Evolutionary conservation across 1,140 invertebrate genomes (phyloP), one percentile per base, ranked within the genome.

Genomic region (Lepidurus arcticus): DNA sequence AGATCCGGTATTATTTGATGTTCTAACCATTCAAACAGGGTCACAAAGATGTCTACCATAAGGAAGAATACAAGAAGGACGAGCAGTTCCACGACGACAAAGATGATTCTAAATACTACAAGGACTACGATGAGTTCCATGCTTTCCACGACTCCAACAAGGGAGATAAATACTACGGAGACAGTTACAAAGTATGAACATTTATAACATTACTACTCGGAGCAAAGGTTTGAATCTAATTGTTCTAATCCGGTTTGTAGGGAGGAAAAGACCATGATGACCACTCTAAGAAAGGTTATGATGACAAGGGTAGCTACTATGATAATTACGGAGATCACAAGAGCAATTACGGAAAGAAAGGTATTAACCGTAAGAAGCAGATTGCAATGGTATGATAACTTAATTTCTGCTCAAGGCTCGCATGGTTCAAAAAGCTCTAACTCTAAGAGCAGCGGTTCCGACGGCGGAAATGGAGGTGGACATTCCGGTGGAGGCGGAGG

Each of bases 11-110:
- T 47, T 6, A 44, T 0, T 3, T 34, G 34, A 34, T 34, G 34
- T 3, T 34, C 11, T 11, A 24, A 34, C 1, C 21, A 10, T 42
- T 9, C n/a, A 13, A 1, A 34, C 78, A 81, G 80, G 81, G 81
- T 7, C 79, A 77, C 79, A 81, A 81, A 76, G 80, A 81, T 78
- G 79, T 81, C 7, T 79, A 81, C 78, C 81, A 81, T 73, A 81
- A 81, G 77, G 80, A 81, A 78, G 81, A 81, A 16, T 80, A 81
- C 78, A 65, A 78, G 42, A 78, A 79, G 74, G 76, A 75, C 79
- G 81, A 81, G 78, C 80, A 81, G 73, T 81, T 80, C 73, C 79
- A 81, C 74, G 79, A 81, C 77, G 78, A 81, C 78, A 44, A 75
- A 44, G 78, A 81, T 75, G 73, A 81, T 77, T 75, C 74, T n/a